Evolutionary conservation across 2,797 vertebrate species (phyloP).

Genomic region (Myoxocephalus aenaeus): DNA sequence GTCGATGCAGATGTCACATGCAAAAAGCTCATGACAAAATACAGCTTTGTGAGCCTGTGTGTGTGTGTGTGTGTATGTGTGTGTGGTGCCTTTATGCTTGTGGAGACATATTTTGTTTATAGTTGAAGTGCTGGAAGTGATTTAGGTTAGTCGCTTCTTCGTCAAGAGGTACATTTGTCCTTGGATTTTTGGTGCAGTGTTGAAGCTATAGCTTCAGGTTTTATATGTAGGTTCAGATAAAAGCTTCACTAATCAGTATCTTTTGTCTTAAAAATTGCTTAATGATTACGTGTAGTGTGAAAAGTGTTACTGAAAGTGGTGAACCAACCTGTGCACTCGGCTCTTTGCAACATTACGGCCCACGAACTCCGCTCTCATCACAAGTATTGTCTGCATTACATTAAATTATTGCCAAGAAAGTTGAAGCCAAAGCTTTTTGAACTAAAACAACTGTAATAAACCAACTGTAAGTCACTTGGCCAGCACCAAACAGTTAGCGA

Average conservation of each 20-base stretch:
- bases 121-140: not conserved
- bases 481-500: too few species aligned
- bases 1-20: not conserved
- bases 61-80: not conserved
- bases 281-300: not conserved
- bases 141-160: not conserved
- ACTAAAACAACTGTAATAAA: too few species aligned
- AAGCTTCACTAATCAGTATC: not conserved
- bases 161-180: not conserved
- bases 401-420: too few species aligned
- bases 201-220: not conserved
- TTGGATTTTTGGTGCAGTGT: not conserved
- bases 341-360: too few species aligned
- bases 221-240: not conserved
- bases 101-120: slow-evolving; percentile 13
- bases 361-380: too few species aligned
- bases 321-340: not conserved
- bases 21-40: slow-evolving; percentile 39
- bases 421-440: too few species aligned
- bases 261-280: not conserved
- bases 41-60: not conserved
- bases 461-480: too few species aligned
- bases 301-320: not conserved
- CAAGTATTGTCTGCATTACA: too few species aligned
- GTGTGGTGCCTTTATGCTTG: not conserved